A percentile compares a stretch with the other conserved stretches of the same genome.
phyloP scores from a whole-genome alignment of 2,888 invertebrate genomes.

The Rhagonycha fulva region DNA sequence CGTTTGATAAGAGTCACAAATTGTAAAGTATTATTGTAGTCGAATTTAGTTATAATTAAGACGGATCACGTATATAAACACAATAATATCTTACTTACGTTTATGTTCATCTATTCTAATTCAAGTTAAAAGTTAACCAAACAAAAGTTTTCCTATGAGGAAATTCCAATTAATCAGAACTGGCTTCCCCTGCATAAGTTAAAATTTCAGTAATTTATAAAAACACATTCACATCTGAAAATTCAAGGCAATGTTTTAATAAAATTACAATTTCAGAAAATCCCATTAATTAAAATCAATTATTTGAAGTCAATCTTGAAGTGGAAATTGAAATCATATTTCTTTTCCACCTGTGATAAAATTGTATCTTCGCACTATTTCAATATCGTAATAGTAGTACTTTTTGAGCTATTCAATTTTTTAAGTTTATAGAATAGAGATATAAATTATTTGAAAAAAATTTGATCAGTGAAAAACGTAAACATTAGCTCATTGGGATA shows the following conservation, averaged over 20 bases:
- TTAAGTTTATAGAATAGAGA: too few species aligned
- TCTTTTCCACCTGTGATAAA: too few species aligned
- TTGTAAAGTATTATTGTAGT: not conserved
- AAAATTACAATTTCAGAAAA: not conserved
- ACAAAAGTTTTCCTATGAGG: not conserved
- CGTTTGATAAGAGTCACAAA: slow-evolving; percentile 23
- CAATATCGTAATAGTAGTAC: too few species aligned
- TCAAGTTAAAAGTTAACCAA: not conserved
- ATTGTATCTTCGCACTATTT: too few species aligned
- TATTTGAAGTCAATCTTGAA: too few species aligned
- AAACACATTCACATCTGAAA: not conserved
- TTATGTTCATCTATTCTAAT: not conserved
- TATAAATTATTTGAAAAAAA: too few species aligned
- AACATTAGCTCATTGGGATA: too few species aligned
- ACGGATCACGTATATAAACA: not conserved
- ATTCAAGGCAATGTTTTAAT: not conserved
- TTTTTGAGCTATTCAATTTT: too few species aligned
- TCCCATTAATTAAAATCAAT: too few species aligned
- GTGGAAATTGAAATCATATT: too few species aligned
- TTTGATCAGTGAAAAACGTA: too few species aligned
- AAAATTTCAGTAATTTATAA: not conserved
- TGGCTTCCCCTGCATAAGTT: not conserved
- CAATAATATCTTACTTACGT: not conserved
- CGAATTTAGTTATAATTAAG: not conserved
- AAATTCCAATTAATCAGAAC: not conserved